Conservation (phyloP, 1,140 invertebrate genomes). For the Sitobion miscanthi region DNA sequence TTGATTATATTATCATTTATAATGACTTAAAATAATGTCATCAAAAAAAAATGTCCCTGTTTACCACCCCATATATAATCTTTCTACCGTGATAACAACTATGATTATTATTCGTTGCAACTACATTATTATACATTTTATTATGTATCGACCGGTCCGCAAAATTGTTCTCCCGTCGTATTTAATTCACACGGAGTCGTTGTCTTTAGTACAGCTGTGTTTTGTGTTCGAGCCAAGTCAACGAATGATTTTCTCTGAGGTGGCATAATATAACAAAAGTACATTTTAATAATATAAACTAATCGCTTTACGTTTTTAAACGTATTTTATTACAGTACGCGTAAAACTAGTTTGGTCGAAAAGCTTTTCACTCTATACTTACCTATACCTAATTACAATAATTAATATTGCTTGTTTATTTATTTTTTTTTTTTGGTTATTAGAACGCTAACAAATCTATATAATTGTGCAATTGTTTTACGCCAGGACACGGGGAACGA, state of each 20-base stretch:
- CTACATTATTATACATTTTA: no score
- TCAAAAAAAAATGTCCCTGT: no score
- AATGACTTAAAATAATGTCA: no score
- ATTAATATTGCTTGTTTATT: slow-evolving; percentile 28
- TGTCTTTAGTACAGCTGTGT: background rate
- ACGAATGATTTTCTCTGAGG: background rate
- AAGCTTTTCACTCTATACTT: background rate
- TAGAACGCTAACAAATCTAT: slow-evolving; percentile 27
- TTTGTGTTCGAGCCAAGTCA: background rate
- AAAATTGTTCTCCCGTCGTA: background rate
- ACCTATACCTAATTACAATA: background rate
- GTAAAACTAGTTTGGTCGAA: background rate
- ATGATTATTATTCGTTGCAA: no score
- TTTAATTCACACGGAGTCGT: background rate
- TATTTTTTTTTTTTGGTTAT: background rate
- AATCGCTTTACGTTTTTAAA: background rate
- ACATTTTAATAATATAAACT: background rate
- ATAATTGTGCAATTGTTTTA: slow-evolving; percentile 35
- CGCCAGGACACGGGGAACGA: background rate
- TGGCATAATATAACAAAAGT: background rate
- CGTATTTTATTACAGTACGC: background rate
- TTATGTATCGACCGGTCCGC: no score
- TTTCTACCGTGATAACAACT: no score
- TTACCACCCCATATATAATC: no score
- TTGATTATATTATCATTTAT: no score